Base-by-base conservation (phyloP, 2,888 invertebrate genomes). In the Drosophila melanosoma region DNA sequence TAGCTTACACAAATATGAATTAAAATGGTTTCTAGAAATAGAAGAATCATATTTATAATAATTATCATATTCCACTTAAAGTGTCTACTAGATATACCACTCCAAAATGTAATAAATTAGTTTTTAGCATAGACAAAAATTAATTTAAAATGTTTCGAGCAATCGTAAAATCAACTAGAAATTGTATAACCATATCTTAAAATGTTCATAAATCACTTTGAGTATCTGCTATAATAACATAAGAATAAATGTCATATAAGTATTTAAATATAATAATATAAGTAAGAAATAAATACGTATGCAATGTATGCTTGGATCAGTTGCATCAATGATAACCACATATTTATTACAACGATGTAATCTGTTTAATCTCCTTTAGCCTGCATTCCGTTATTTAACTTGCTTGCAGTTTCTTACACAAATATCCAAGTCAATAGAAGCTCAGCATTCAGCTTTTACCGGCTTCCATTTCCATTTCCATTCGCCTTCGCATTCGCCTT, bases 361-460 rank as follows among this genome's bases (percentile, higher is more conserved):
- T 79, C 77, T 48, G 20, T 45, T 26, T 45, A 66, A 77, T 79
- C 66, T 79, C 51, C 66, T 15, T 75, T 75, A 54, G 66, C 48
- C 40, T 42, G 32, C 56, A 60, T 74, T 68, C 54, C 48, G 15
- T 61, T 67, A 61, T 69, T 74, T 53, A 40, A 70, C 76, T 56
- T 59, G 36, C 76, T 56, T 52, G 20, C 67, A 49, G 61, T 71
- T 71, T 60, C 76, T 60, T 62, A 68, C 59, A 49, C 71, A 72
- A 67, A 76, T 80, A 71, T 15, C 15, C 23, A 15, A 45, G 45
- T 45, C 23, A 15, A 45, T 68, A 80, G 59, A 52, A 29, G 80
- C 71, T 76, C 67, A 76, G 76, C 54, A 70, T 36, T 64, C 62
- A 52, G 32, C 40, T 48, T n/a, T 20, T 49, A 42, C 5, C 36